phyloP scores from a whole-genome alignment of 2,888 invertebrate species.

The Scrobipalpa atriplicella region DNA sequence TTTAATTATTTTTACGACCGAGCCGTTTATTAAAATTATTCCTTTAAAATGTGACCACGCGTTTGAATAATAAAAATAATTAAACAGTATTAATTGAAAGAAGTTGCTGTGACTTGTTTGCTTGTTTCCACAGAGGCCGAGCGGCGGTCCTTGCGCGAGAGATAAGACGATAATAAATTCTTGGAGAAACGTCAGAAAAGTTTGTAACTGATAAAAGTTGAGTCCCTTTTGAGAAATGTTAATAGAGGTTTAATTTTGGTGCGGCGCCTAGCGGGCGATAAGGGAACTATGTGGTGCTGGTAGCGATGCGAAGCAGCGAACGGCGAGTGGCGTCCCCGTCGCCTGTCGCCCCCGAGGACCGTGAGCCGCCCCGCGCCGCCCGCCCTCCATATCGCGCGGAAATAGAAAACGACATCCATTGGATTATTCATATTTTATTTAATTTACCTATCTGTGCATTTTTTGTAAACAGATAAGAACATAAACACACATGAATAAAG shows the following conservation, averaged over 20 bases:
- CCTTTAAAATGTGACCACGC: conserved; percentile 30
- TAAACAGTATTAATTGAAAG: conserved; percentile 60
- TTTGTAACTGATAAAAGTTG: conserved; percentile 81
- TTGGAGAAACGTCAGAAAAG: conserved; percentile 78
- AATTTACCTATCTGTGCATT: too few relatives aligned
- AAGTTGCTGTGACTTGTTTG: conserved; percentile 63
- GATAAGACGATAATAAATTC: conserved; percentile 81
- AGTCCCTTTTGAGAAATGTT: conserved; percentile 77
- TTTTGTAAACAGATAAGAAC: too few relatives aligned
- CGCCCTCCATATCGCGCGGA: background rate
- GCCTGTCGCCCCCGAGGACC: background rate
- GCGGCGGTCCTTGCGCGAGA: conserved; percentile 60
- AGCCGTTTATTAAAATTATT: conserved; percentile 43
- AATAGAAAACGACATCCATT: conserved; percentile 7
- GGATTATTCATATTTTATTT: too few relatives aligned
- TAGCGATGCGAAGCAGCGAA: conserved; percentile 18
- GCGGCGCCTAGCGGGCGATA: conserved; percentile 63
- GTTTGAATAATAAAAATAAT: conserved; percentile 35
- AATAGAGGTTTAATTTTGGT: conserved; percentile 78
- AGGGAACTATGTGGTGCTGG: conserved; percentile 47
- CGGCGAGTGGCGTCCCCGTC: background rate
- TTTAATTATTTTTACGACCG: conserved; percentile 53
- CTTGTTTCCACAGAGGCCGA: too few relatives aligned
- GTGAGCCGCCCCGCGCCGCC: background rate
- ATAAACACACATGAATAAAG: too few relatives aligned